These are phyloP conservation scores for Gryllus bimaculatus DNA, from an alignment of 1,140 invertebrate genomes.

Conservation along the genomic window DNA sequence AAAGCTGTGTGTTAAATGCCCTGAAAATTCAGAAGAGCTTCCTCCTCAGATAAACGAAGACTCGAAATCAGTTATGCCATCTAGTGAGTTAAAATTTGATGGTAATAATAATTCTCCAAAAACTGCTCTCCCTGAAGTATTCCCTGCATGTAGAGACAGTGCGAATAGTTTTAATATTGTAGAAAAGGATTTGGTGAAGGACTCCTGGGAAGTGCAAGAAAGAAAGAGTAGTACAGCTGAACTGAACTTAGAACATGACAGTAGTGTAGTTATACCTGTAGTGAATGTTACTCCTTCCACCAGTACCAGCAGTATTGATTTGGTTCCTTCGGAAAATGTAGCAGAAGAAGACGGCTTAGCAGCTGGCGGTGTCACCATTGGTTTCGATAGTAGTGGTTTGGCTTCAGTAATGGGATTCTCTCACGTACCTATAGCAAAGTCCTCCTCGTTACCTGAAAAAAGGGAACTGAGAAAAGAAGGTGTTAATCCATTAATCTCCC, in stretches of 20 bases:
- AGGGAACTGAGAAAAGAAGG: constrained; percentile 7
- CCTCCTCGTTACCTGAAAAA: constrained; percentile 23
- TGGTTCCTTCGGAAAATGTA: not conserved
- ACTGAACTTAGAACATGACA: not conserved
- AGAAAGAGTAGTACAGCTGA: not conserved
- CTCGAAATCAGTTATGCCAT: not conserved
- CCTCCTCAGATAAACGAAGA: not conserved
- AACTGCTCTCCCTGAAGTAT: not conserved
- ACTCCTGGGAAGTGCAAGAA: not conserved
- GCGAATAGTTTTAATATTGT: not conserved
- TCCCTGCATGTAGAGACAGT: not conserved
- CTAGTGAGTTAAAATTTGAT: not conserved
- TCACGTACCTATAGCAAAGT: constrained; percentile 23
- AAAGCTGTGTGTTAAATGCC: not conserved
- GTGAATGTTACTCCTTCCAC: not conserved
- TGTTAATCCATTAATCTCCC: not conserved
- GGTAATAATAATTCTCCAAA: not conserved
- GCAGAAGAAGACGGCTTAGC: not conserved
- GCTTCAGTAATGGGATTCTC: constrained; percentile 23
- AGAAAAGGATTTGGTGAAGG: not conserved
- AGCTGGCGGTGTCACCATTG: constrained; percentile 18
- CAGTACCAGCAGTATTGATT: not conserved
- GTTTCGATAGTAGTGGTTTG: constrained; percentile 18
- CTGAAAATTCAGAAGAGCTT: not conserved
- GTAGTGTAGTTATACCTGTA: not conserved